Evolutionary conservation across 1,140 invertebrate genomes (phyloP).

Genomic region (Drosophila ercepeae): DNA sequence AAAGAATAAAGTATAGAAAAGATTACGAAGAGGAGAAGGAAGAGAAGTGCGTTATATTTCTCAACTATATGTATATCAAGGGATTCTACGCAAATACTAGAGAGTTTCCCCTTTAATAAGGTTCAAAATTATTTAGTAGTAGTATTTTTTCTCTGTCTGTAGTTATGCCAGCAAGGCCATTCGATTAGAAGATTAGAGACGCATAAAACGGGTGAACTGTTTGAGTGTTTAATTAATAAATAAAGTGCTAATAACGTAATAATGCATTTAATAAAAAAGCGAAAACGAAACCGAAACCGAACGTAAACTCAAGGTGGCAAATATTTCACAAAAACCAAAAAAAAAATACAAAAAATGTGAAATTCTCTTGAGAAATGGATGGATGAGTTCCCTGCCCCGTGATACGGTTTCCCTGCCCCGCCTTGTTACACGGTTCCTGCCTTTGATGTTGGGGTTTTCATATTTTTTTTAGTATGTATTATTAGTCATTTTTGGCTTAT

Average conservation of each 20-base stretch:
- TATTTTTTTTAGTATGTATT: too few species aligned
- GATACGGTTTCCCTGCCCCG: constrained; percentile 11
- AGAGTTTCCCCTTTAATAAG: too few species aligned
- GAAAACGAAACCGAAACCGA: constrained; percentile 14
- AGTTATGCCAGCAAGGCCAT: constrained; percentile 12
- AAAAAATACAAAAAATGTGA: constrained; percentile 11
- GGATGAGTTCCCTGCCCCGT: constrained; percentile 38
- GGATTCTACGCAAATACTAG: too few species aligned
- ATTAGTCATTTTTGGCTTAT: constrained; percentile 80
- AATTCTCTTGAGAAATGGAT: constrained; percentile 44
- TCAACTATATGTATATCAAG: too few species aligned
- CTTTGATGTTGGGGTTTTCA: constrained; percentile 70
- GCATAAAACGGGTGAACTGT: constrained; percentile 58
- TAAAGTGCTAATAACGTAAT: constrained; percentile 80
- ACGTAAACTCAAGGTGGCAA: constrained; percentile 18
- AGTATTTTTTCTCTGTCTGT: not conserved
- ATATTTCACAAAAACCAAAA: constrained; percentile 20
- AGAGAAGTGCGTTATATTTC: too few species aligned
- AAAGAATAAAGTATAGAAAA: too few species aligned
- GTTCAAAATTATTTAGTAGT: too few species aligned
- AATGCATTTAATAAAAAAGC: constrained; percentile 68
- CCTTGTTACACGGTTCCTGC: constrained; percentile 35
- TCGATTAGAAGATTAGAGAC: constrained; percentile 68
- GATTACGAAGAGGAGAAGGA: too few species aligned
- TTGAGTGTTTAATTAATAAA: constrained; percentile 76